phyloP scores from a whole-genome alignment of 2,888 invertebrate genomes.

The Magallana nippona region DNA sequence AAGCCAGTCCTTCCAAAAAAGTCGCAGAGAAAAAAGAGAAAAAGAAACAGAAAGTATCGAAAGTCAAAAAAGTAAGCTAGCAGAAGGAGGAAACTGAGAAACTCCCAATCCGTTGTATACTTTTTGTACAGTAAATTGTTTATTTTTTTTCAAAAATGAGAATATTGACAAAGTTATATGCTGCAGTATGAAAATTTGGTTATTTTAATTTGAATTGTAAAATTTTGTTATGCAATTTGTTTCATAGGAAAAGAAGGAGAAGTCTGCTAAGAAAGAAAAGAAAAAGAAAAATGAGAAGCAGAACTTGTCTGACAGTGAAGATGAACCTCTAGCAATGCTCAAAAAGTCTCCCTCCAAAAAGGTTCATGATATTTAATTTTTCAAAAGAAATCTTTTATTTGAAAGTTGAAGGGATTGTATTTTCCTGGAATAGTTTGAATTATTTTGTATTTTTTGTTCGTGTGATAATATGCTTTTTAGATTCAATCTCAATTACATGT shows the following conservation, averaged over 20 bases:
- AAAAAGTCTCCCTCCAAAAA: conserved; percentile 54
- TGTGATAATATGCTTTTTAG: too few relatives aligned
- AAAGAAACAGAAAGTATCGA: conserved; percentile 39
- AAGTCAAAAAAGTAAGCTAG: not conserved
- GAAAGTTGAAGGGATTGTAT: too few relatives aligned
- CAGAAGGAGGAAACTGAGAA: too few relatives aligned
- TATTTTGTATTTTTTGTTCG: too few relatives aligned
- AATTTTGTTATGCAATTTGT: not conserved
- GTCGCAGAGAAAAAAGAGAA: conserved; percentile 43
- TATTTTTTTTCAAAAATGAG: not conserved
- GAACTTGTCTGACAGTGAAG: conserved; percentile 52
- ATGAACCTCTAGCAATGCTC: conserved; percentile 60
- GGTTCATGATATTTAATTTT: not conserved
- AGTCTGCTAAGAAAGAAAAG: conserved; percentile 45
- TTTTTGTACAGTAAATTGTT: not conserved
- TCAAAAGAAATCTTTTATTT: not conserved
- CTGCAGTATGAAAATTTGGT: too few relatives aligned
- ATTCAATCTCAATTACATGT: too few relatives aligned
- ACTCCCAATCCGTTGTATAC: not conserved
- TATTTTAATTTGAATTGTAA: too few relatives aligned
- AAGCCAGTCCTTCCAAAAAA: conserved; percentile 20
- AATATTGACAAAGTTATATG: not conserved
- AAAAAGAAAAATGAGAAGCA: conserved; percentile 54
- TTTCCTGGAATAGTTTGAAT: too few relatives aligned
- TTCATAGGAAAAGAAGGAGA: conserved; percentile 41